Evolutionary conservation across 2,797 vertebrate species (phyloP).

Genomic region (Gymnocypris eckloni): DNA sequence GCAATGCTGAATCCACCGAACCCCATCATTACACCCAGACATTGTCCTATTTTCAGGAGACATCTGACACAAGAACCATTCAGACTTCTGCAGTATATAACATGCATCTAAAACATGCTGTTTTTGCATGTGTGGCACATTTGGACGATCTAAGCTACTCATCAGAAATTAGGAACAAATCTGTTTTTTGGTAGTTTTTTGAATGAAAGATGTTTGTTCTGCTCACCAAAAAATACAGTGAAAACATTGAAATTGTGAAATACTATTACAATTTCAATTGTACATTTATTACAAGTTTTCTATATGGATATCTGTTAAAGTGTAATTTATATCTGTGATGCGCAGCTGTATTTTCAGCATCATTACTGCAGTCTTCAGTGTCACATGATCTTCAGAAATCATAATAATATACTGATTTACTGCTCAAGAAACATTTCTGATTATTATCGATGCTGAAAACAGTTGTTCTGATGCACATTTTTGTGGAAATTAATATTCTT

Average conservation of each 20-base stretch:
- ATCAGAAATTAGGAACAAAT: background rate
- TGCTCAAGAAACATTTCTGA: background rate
- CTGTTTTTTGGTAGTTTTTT: too few relatives aligned
- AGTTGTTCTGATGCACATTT: background rate
- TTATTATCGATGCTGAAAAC: background rate
- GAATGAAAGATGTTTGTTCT: too few relatives aligned
- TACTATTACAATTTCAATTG: background rate
- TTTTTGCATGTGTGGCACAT: background rate
- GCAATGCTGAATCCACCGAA: background rate
- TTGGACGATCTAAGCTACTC: background rate
- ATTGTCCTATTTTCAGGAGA: background rate
- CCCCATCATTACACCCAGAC: background rate
- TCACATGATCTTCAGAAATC: background rate
- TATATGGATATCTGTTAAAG: background rate
- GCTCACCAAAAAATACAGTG: background rate
- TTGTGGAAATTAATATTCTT: background rate
- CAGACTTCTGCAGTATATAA: background rate
- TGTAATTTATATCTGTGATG: background rate
- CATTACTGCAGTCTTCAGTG: background rate
- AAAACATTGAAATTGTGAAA: background rate
- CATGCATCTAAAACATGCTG: background rate
- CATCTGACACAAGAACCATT: background rate
- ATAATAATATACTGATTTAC: accelerated
- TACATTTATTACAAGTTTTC: background rate
- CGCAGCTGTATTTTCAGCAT: background rate